phyloP scores from a whole-genome alignment of 2,888 invertebrate genomes.

The Acronicta aceris region DNA sequence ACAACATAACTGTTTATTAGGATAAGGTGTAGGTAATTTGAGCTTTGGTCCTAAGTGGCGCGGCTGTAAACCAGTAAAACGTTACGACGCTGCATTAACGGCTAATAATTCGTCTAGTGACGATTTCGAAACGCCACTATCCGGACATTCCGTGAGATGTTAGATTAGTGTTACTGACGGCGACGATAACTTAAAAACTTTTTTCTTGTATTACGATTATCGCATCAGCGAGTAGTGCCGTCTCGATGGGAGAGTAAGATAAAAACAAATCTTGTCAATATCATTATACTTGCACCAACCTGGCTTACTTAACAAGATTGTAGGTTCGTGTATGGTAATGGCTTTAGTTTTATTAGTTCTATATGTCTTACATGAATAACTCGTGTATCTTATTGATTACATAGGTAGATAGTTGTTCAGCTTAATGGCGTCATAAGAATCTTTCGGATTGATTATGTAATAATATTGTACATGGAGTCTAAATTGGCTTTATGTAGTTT shows the following conservation, averaged over 20 bases:
- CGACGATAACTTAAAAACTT: constrained; percentile 79
- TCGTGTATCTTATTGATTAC: constrained; percentile 68
- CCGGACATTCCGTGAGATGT: constrained; percentile 77
- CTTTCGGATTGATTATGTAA: constrained; percentile 39
- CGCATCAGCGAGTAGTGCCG: constrained; percentile 64
- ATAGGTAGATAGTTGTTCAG: constrained; percentile 40
- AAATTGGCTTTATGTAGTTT: constrained; percentile 15
- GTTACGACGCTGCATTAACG: constrained; percentile 78
- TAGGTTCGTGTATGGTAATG: constrained; percentile 77
- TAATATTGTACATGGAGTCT: constrained; percentile 18
- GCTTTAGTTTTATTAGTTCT: constrained; percentile 76
- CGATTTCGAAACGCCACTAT: constrained; percentile 80
- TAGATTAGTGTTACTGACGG: constrained; percentile 80
- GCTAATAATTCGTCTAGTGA: constrained; percentile 81
- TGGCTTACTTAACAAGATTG: constrained; percentile 82
- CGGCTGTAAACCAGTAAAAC: constrained; percentile 76
- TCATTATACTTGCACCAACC: constrained; percentile 78
- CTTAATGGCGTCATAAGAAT: constrained; percentile 47
- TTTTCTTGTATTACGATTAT: constrained; percentile 80
- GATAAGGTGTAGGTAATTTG: constrained; percentile 70
- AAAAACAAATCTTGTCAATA: constrained; percentile 82
- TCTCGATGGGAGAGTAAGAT: constrained; percentile 76
- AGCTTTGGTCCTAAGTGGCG: constrained; percentile 75
- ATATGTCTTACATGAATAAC: constrained; percentile 69
- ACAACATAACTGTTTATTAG: constrained; percentile 56